phyloP scores from a whole-genome alignment of 2,113 vertebrate species.

The Felis chaus region DNA sequence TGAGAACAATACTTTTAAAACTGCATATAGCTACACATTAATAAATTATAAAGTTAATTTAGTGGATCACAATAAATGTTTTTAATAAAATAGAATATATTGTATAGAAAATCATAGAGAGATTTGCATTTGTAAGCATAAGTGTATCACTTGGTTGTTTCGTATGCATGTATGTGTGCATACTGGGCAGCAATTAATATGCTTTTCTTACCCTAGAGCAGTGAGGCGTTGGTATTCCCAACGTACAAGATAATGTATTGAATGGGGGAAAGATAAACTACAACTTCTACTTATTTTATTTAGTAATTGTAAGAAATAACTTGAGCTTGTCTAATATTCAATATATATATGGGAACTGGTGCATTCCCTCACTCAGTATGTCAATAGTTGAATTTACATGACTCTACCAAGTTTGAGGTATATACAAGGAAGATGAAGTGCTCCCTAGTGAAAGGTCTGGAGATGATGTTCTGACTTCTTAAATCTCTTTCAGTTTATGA shows the following conservation, averaged over 20 bases:
- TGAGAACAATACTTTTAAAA: background rate
- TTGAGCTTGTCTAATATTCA: background rate
- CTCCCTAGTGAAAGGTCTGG: background rate
- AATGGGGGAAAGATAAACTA: background rate
- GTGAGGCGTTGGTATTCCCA: background rate
- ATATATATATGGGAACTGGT: background rate
- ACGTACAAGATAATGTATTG: background rate
- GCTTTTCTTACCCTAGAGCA: background rate
- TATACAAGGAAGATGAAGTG: background rate
- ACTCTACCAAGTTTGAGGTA: background rate
- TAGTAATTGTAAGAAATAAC: background rate
- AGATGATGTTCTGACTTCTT: background rate
- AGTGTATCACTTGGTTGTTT: background rate
- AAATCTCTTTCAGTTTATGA: background rate
- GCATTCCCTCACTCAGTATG: fast-evolving
- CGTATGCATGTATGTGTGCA: fast-evolving
- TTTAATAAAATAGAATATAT: background rate
- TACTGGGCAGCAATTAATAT: too few relatives aligned
- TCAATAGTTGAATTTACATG: background rate
- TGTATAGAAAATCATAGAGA: background rate
- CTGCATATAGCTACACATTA: background rate
- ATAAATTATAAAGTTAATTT: background rate
- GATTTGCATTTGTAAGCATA: background rate
- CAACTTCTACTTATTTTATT: background rate
- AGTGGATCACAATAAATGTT: background rate